Percentiles rank a stretch among this genome's conserved stretches.
Evolutionary conservation across 2,113 vertebrate species (phyloP).

Genomic region (Misgurnus mizolepis): DNA sequence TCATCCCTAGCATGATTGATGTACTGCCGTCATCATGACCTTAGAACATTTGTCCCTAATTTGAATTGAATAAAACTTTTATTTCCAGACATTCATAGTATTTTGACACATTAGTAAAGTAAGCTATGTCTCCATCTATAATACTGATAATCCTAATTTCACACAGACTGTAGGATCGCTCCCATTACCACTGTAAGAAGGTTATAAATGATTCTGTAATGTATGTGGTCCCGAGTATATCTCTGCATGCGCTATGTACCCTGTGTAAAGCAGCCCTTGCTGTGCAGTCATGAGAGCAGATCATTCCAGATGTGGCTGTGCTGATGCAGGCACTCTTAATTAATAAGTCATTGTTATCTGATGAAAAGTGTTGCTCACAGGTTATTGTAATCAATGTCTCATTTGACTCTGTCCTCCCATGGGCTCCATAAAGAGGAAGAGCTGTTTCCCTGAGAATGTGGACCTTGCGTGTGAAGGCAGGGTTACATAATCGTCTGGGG

Average conservation of each 20-base stretch:
- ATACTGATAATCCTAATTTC: background rate
- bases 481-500: slow-evolving; percentile 47
- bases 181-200: background rate
- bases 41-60: background rate
- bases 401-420: slow-evolving; percentile 49
- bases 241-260: background rate
- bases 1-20: background rate
- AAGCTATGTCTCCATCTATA: background rate
- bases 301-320: slow-evolving; percentile 39
- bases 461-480: slow-evolving; percentile 17
- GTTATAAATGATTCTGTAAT: background rate
- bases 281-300: slow-evolving; percentile 24
- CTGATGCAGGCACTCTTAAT: slow-evolving; percentile 35
- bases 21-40: background rate
- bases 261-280: background rate
- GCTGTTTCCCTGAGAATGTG: slow-evolving; percentile 10
- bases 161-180: background rate
- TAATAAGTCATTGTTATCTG: slow-evolving; percentile 54
- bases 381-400: slow-evolving; percentile 39
- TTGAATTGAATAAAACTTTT: background rate
- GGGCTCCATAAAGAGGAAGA: slow-evolving; percentile 3
- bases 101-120: background rate
- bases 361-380: slow-evolving; percentile 30
- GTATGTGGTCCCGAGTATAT: background rate
- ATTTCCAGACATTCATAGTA: background rate